Evolutionary conservation across 1,140 invertebrate genomes (phyloP), one percentile per base, ranked within the genome.

Genomic region (Probaryconus sp.): DNA sequence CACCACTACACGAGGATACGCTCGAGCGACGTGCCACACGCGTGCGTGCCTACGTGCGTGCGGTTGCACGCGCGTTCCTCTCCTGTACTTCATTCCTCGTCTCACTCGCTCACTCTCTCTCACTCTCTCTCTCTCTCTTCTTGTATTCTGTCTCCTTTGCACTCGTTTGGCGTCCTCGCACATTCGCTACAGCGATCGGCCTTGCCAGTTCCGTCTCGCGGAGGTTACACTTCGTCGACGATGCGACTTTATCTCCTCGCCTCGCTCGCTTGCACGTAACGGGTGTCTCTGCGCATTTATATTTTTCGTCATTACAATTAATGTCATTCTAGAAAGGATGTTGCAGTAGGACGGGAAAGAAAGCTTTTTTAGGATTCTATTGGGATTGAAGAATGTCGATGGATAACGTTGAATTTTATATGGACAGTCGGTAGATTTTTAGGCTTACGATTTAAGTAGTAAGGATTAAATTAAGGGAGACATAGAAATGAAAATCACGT

Each of bases 161-260:
- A 10, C 18, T 37, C 37, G 3, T 26, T 16, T 1, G 0, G 13
- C 20, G 17, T 47, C 2, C 26, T 65, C 63, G 38, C 58, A 20
- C 51, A 33, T 51, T 48, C 60, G 37, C 51, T 45, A 51, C 53
- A 60, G 40, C 61, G 45, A 65, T 72, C 77, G 79, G 69, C 81
- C 79, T 82, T 79, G 78, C 70, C 65, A 72, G 78, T 79, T 82
- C 72, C 71, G 70, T 56, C 71, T 80, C 70, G 63, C 60, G 55
- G 60, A 65, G 58, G 71, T 63, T 56, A 68, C 53, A 58, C 55
- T 74, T 63, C 56, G 60, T 63, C 63, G 74, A 42, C 67, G 55
- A 43, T 72, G 61, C 60, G 70, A 71, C 58, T 77, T 70, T 50
- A 72, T 71, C 67, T 70, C 60, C 26, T 43, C 45, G 40, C 47